phyloP scores from a whole-genome alignment of 2,888 invertebrate genomes.

The Neuroscelio doddi region DNA sequence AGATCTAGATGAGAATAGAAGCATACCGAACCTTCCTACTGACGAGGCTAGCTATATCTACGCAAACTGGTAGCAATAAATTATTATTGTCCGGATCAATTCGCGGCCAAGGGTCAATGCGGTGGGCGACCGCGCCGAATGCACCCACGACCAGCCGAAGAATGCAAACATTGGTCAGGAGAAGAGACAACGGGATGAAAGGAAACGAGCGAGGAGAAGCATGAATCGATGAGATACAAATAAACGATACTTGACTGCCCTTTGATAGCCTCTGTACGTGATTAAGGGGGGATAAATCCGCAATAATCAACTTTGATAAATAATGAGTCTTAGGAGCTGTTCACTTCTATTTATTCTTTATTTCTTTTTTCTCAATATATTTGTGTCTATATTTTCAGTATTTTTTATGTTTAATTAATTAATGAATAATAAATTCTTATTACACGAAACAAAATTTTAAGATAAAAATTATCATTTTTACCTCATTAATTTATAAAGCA shows the following conservation, averaged over 20 bases:
- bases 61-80: slow-evolving; percentile 59
- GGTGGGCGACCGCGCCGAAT: slow-evolving; percentile 24
- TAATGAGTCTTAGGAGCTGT: too few species aligned
- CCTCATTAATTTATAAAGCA: too few species aligned
- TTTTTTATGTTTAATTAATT: not conserved
- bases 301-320: slow-evolving; percentile 1
- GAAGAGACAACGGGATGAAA: slow-evolving; percentile 21
- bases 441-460: not conserved
- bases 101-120: slow-evolving; percentile 55
- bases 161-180: slow-evolving; percentile 21
- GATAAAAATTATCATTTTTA: not conserved
- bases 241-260: slow-evolving; percentile 2
- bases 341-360: too few species aligned
- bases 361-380: too few species aligned
- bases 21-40: slow-evolving; percentile 38
- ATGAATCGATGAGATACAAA: slow-evolving; percentile 2
- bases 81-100: slow-evolving; percentile 63
- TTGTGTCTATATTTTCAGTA: too few species aligned
- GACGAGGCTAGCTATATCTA: slow-evolving; percentile 33
- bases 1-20: slow-evolving; percentile 54
- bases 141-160: slow-evolving; percentile 9
- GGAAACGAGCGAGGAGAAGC: not conserved
- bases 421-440: not conserved
- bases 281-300: slow-evolving; percentile 8
- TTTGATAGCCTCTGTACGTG: slow-evolving; percentile 2